Base-by-base conservation (phyloP, 2,113 vertebrate species). In the Malurus elegans region DNA sequence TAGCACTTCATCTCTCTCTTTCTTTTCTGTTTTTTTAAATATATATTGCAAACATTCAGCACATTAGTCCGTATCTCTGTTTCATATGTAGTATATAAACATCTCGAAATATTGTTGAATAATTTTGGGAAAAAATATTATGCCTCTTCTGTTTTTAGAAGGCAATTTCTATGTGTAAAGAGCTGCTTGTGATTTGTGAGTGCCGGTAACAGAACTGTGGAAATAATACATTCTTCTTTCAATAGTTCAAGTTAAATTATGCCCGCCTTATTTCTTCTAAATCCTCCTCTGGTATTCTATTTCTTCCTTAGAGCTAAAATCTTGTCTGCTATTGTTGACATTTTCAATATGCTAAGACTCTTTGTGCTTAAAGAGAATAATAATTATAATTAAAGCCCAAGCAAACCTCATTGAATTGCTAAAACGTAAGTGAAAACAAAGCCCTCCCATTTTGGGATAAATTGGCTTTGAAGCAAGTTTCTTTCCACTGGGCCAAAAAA, bases 341-440 rank as follows among this genome's bases (percentile, higher is more conserved):
- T 70, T 90, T 86, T 47, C 40, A 82, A 60, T 76, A 69, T 15
- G 51, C 26, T 82, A 73, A 76, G 64, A 64, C 8, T 76, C 51
- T 54, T 78, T 70, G 47, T 44, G 51, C 44, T 87, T 78, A 58
- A 90, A 86, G n/a, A 86, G 42, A 93, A 80, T 87, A 89, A 65
- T 75, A 90, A 82, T 91, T 90, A 60, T 73, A 88, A 90, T 86
- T 85, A 89, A 95, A 79, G 47, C 31, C 38, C 58, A 91, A 76
- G 69, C 16, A 95, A 83, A 90, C 47, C 29, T 88, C 31, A 58
- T n/a, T 90, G 78, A 92, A 60, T 58, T 92, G 34, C 58, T 90
- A 72, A 95, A 92, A 87, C 32, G 9, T 34, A 81, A 87, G 38
- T 54, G 71, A 82, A 90, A 93, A 82, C 54, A 94, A 93, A 91